Conservation (phyloP, 2,797 vertebrate genomes). For the Nyctalus aviator region DNA sequence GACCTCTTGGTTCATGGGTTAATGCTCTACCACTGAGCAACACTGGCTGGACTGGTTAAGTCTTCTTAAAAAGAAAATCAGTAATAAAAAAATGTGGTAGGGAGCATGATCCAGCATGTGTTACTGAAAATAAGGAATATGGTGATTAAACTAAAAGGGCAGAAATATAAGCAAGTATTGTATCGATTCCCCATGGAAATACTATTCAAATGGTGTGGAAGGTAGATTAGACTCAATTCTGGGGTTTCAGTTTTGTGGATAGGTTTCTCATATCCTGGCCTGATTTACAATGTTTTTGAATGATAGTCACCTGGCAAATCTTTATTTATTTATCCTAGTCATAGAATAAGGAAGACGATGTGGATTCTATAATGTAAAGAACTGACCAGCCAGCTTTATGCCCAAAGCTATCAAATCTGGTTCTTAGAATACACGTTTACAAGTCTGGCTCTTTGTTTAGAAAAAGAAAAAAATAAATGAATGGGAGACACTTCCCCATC, state of each 20-base stretch:
- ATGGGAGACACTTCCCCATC: not conserved
- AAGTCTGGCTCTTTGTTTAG: slow-evolving; percentile 68
- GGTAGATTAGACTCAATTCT: not conserved
- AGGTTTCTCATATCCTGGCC: not conserved
- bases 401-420: slow-evolving; percentile 24
- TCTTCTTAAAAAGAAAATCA: slow-evolving; percentile 21
- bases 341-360: slow-evolving; percentile 1
- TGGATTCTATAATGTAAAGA: slow-evolving; percentile 49
- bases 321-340: not conserved
- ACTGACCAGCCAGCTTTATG: not conserved
- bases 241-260: not conserved
- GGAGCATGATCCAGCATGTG: not conserved
- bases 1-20: too few relatives aligned
- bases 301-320: not conserved
- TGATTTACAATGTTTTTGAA: not conserved
- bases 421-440: slow-evolving; percentile 53
- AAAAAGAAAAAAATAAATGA: slow-evolving; percentile 13
- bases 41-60: too few relatives aligned
- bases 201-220: not conserved
- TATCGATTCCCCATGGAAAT: not conserved
- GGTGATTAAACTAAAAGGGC: not conserved
- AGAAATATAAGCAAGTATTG: not conserved
- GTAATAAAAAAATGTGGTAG: not conserved
- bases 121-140: not conserved
- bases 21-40: too few relatives aligned